phyloP scores from a whole-genome alignment of 2,888 invertebrate species.

The Tiphia femorata region DNA sequence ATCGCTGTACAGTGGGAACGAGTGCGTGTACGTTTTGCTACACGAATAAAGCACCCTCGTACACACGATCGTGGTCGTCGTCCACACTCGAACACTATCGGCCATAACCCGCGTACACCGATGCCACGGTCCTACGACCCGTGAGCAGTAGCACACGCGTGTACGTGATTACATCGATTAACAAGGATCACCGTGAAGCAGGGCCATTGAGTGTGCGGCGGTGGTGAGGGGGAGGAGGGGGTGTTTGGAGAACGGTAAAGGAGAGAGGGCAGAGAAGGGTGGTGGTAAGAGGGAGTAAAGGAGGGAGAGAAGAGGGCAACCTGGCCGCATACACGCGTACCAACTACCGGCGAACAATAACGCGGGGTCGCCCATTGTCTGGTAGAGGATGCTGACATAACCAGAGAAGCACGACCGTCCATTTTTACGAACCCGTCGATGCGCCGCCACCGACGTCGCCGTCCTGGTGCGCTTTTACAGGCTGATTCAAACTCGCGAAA shows the following conservation, averaged over 20 bases:
- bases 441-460: slow-evolving; percentile 3
- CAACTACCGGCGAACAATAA: slow-evolving; percentile 53
- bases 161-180: slow-evolving; percentile 57
- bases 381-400: slow-evolving; percentile 67
- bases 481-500: background rate
- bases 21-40: background rate
- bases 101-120: too few relatives aligned
- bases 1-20: too few relatives aligned
- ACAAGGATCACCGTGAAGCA: slow-evolving; percentile 57
- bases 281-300: too few relatives aligned
- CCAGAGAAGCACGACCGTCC: slow-evolving; percentile 56
- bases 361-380: slow-evolving; percentile 63
- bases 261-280: too few relatives aligned
- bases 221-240: too few relatives aligned
- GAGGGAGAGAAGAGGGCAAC: too few relatives aligned
- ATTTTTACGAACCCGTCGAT: slow-evolving; percentile 44
- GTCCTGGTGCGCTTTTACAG: background rate
- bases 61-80: background rate
- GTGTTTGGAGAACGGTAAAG: too few relatives aligned
- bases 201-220: too few relatives aligned
- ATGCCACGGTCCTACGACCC: background rate
- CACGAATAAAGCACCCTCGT: background rate
- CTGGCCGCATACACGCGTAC: slow-evolving; percentile 41
- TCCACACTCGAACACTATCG: too few relatives aligned
- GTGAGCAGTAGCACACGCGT: background rate